Conservation (phyloP, 2,113 vertebrate species). For the Glaucidium brasilianum region DNA sequence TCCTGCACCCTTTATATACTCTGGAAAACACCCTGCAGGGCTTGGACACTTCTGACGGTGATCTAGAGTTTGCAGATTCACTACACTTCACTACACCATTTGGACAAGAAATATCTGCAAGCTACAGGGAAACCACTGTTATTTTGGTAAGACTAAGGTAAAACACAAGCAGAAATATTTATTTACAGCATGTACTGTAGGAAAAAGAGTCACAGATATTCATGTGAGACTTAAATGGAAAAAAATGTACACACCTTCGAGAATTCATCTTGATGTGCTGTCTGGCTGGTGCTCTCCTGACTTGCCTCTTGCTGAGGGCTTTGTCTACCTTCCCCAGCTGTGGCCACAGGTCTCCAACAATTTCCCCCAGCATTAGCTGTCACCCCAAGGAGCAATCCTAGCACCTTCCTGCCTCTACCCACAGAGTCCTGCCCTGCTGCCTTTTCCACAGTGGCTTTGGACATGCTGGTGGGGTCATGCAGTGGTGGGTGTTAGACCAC, state of each 20-base stretch:
- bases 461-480: not conserved
- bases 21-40: not conserved
- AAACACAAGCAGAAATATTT: not conserved
- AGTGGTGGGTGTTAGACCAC: not conserved
- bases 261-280: not conserved
- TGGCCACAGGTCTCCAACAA: not conserved
- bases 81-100: not conserved
- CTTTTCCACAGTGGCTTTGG: not conserved
- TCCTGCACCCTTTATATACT: not conserved
- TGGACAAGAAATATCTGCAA: not conserved
- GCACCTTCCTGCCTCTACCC: not conserved
- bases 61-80: not conserved
- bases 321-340: not conserved
- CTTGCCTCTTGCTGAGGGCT: not conserved
- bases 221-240: not conserved
- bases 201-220: not conserved
- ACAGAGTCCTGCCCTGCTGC: not conserved
- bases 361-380: not conserved
- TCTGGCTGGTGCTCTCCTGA: not conserved
- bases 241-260: not conserved
- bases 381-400: not conserved
- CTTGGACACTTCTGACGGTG: not conserved
- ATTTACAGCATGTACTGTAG: not conserved
- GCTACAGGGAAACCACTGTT: not conserved
- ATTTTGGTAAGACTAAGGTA: not conserved